Conservation (phyloP, 2,113 vertebrate genomes). For the Polypterus senegalus region DNA sequence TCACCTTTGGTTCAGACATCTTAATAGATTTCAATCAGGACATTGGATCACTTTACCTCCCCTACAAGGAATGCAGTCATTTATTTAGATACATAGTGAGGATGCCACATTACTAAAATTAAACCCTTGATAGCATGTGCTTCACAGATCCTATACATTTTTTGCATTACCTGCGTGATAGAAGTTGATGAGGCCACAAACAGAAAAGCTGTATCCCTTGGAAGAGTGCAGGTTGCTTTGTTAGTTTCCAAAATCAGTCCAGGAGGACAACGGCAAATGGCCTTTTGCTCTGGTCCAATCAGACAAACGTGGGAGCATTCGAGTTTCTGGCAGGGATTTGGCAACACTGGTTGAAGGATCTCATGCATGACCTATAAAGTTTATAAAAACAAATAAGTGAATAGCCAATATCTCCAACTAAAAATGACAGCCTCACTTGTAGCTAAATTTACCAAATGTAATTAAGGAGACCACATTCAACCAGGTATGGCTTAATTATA, state of each 20-base stretch:
- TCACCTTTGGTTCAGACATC: too few species aligned
- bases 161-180: slow-evolving; percentile 53
- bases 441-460: too few species aligned
- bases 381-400: too few species aligned
- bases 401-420: too few species aligned
- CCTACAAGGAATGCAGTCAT: too few species aligned
- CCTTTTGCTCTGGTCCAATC: slow-evolving; percentile 38
- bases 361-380: slow-evolving; percentile 44
- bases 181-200: slow-evolving; percentile 43
- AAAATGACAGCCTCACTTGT: too few species aligned
- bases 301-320: slow-evolving; percentile 75
- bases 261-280: slow-evolving; percentile 59
- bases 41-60: too few species aligned
- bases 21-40: too few species aligned
- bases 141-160: background rate
- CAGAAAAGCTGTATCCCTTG: slow-evolving; percentile 50
- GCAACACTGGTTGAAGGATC: slow-evolving; percentile 38
- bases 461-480: too few species aligned
- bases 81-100: background rate
- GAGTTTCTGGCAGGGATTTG: slow-evolving; percentile 43
- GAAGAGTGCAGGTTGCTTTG: slow-evolving; percentile 44
- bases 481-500: too few species aligned
- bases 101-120: background rate
- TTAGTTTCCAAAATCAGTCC: slow-evolving; percentile 51
- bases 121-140: too few species aligned